Evolutionary conservation across 2,888 invertebrate species (phyloP), one percentile per base, ranked within the genome.

Genomic region (Metalampra italica): DNA sequence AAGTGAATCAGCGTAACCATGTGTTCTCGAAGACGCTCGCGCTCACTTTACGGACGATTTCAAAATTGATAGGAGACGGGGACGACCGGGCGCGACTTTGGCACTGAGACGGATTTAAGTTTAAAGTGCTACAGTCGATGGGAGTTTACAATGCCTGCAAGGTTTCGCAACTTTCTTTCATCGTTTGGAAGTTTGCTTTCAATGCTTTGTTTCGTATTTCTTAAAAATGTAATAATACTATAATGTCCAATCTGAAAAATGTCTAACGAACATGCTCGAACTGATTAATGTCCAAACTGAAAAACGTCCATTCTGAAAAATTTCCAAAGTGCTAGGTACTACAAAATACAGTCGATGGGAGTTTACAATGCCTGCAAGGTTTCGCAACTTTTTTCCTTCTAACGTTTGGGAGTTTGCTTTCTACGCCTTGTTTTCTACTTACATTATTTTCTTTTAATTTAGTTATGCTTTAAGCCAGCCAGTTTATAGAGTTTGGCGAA

Each of bases 31-130:
- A 61, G 62, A 59, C 64, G 61, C 40, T 43, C 30, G 46, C 68
- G 64, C 65, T 62, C 54, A 52, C 51, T 57, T 62, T 59, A 61
- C 61, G 60, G 52, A 48, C 54, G 57, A 63, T 56, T 68, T 64
- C 47, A 51, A 45, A 60, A 63, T 62, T 63, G 68, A 69, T 62
- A 58, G 61, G 52, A n/a, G n/a, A 54, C 54, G 52, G 41, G 32
- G 32, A 2, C 9, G 32, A 11, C 55, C 47, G 55, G 56, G 57
- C 59, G 54, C 46, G 57, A 58, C 59, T 59, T 58, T 51, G 54
- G 36, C n/a, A n/a, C 36, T 7, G 11, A 64, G 62, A 59, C 50
- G 49, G 55, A 46, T 52, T 52, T 50, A 47, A 56, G 49, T 55
- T 54, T 45, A 13, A 39, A 39, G 36, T 39, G 39, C 36, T 14